A percentile compares a stretch with the other conserved stretches of the same genome.
Conservation (phyloP, 2,888 invertebrate genomes). For the Drosophila eohydei region DNA sequence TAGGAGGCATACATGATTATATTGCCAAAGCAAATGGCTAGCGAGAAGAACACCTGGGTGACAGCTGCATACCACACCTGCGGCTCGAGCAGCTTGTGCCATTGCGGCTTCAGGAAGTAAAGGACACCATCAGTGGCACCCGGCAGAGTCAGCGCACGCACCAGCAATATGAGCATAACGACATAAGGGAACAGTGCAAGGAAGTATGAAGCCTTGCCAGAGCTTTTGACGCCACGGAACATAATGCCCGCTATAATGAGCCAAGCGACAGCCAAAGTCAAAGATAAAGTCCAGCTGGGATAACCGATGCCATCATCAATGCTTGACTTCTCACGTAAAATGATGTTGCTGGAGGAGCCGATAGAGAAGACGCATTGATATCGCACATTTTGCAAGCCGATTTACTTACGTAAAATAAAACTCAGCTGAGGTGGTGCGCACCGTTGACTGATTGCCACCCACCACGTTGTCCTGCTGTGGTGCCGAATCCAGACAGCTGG, state of each 20-base stretch:
- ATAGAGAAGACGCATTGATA: slow-evolving; percentile 3
- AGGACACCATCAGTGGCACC: slow-evolving; percentile 88
- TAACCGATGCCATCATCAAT: slow-evolving; percentile 87
- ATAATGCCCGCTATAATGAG: slow-evolving; percentile 86
- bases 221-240: slow-evolving; percentile 87
- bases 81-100: slow-evolving; percentile 85
- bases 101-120: slow-evolving; percentile 88
- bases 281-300: slow-evolving; percentile 86
- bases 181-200: slow-evolving; percentile 89
- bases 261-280: slow-evolving; percentile 87
- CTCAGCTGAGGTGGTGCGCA: slow-evolving; percentile 83
- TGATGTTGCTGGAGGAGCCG: slow-evolving; percentile 84
- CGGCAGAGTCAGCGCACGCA: slow-evolving; percentile 87
- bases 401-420: slow-evolving; percentile 85
- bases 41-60: slow-evolving; percentile 88
- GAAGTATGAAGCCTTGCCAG: slow-evolving; percentile 89
- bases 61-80: slow-evolving; percentile 89
- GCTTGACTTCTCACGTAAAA: slow-evolving; percentile 85
- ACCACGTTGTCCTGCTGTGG: slow-evolving; percentile 32
- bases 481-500: slow-evolving; percentile 81
- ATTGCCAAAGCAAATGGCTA: slow-evolving; percentile 88
- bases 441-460: slow-evolving; percentile 20
- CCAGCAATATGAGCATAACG: slow-evolving; percentile 87
- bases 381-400: neutral
- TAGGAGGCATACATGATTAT: slow-evolving; percentile 88